These are phyloP conservation scores for Caenorhabditis parvicauda DNA, from an alignment of 2,888 invertebrate species.

Conservation along the genomic window DNA sequence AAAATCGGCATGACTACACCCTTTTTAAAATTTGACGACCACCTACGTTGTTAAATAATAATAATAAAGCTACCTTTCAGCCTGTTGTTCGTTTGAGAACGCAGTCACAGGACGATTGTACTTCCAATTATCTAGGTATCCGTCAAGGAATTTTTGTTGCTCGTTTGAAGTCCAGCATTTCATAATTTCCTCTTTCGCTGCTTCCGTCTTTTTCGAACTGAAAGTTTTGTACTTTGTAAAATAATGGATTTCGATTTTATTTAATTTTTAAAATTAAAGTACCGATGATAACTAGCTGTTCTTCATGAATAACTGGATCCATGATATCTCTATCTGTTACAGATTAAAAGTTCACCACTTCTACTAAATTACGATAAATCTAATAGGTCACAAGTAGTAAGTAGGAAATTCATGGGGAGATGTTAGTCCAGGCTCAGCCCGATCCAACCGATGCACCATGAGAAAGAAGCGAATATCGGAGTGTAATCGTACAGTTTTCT, in stretches of 20 bases:
- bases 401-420: no score
- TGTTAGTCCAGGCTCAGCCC: no score
- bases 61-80: neutral
- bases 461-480: no score
- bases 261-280: constrained; percentile 3
- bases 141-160: constrained; percentile 24
- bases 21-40: no score
- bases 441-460: no score
- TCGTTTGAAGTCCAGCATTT: constrained; percentile 31
- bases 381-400: no score
- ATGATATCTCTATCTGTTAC: no score
- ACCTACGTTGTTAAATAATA: neutral
- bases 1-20: no score
- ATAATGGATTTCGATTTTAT: neutral
- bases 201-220: neutral
- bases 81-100: constrained; percentile 22
- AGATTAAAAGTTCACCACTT: no score
- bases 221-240: neutral
- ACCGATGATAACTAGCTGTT: neutral
- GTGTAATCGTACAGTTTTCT: no score
- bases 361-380: no score
- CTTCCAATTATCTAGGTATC: constrained; percentile 28
- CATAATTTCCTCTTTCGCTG: constrained; percentile 13
- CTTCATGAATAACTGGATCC: no score
- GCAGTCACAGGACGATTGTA: constrained; percentile 20